Conservation (phyloP, 1,140 invertebrate species). For the Ceratosolen fusciceps region DNA sequence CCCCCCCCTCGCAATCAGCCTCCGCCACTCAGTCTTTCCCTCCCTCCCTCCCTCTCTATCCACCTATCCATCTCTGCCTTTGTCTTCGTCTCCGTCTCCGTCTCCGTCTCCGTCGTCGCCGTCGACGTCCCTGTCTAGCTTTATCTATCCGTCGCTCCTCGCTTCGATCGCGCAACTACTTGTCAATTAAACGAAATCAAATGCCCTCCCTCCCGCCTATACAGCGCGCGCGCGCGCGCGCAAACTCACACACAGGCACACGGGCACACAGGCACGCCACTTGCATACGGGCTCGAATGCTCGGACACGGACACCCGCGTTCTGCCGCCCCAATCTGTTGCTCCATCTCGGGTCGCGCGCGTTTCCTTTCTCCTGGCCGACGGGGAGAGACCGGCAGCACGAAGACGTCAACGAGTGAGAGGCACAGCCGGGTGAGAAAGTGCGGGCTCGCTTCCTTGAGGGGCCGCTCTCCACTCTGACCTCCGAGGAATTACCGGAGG, state of each 20-base stretch:
- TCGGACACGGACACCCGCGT: no score
- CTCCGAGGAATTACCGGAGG: neutral
- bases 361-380: constrained; percentile 4
- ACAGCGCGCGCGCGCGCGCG: no score
- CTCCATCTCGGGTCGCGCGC: neutral
- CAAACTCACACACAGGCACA: neutral
- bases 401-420: constrained; percentile 5
- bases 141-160: neutral
- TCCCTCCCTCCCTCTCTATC: neutral
- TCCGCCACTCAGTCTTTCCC: neutral
- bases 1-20: neutral
- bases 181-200: constrained; percentile 35
- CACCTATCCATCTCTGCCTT: neutral
- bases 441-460: neutral
- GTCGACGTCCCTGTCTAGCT: neutral
- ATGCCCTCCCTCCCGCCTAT: neutral
- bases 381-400: neutral
- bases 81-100: neutral
- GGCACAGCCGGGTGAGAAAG: constrained; percentile 1
- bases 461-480: neutral
- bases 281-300: no score
- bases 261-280: neutral
- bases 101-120: neutral
- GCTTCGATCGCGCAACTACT: neutral
- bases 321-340: neutral